A percentile compares a stretch with the other conserved stretches of the same genome.
phyloP scores from a whole-genome alignment of 1,140 invertebrate species.

The Littorina saxatilis region DNA sequence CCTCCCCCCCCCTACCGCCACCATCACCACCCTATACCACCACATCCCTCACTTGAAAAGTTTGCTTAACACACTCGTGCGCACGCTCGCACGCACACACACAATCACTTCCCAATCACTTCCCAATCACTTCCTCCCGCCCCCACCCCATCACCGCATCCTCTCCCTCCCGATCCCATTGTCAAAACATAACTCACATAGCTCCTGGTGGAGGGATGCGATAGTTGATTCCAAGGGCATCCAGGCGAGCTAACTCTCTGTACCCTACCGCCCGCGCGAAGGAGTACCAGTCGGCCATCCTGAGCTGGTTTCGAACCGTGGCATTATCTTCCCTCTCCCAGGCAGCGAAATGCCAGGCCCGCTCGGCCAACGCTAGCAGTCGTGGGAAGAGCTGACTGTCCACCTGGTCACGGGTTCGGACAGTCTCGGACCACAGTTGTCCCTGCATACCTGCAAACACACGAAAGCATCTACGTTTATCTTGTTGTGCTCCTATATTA shows the following conservation, averaged over 20 bases:
- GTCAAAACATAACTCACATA: conserved; percentile 51
- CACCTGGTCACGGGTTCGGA: conserved; percentile 56
- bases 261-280: conserved; percentile 66
- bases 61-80: not conserved
- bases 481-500: no score
- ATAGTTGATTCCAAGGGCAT: conserved; percentile 60
- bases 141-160: no score
- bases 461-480: no score
- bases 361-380: conserved; percentile 67
- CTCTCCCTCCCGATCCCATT: no score
- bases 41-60: no score
- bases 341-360: conserved; percentile 68
- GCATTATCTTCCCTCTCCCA: conserved; percentile 59
- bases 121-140: no score
- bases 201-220: conserved; percentile 68
- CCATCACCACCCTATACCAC: no score
- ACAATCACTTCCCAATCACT: not conserved
- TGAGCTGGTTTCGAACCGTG: conserved; percentile 27
- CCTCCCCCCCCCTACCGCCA: not conserved
- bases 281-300: conserved; percentile 60
- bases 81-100: not conserved
- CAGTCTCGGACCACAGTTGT: conserved; percentile 64
- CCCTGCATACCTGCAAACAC: conserved; percentile 71
- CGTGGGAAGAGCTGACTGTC: conserved; percentile 68
- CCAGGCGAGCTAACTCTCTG: conserved; percentile 62